Percentiles rank a stretch among this genome's conserved stretches.
These are phyloP conservation scores for Microcebus ravelobensis DNA, from an alignment of 2,113 vertebrate species.

Conservation along the genomic window DNA sequence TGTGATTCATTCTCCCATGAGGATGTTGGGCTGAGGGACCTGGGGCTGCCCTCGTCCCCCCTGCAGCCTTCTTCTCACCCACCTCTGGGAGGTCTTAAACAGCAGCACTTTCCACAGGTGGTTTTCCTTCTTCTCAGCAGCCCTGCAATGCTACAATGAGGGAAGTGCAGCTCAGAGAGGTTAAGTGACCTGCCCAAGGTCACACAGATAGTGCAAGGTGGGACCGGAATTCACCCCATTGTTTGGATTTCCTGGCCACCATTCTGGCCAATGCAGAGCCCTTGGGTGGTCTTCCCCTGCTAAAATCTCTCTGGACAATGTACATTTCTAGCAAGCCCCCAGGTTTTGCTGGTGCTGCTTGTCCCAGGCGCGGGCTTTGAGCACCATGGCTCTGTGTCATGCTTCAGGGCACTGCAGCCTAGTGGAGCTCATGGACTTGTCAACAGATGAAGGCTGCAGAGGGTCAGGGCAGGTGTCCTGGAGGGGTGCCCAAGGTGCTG, in stretches of 20 bases:
- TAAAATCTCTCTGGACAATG: not conserved
- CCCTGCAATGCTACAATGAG: not conserved
- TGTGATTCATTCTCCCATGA: not conserved
- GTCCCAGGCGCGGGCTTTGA: not conserved
- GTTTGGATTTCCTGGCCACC: not conserved
- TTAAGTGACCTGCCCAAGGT: not conserved
- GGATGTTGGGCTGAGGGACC: not conserved
- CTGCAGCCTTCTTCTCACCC: not conserved
- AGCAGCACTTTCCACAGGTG: not conserved
- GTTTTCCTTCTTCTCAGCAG: not conserved
- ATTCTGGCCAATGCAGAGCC: not conserved
- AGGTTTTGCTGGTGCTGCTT: not conserved
- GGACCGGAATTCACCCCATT: not conserved
- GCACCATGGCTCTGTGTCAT: not conserved
- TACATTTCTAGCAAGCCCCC: not conserved
- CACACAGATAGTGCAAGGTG: not conserved
- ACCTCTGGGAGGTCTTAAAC: not conserved
- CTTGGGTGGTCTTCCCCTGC: not conserved
- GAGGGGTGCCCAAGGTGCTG: not conserved
- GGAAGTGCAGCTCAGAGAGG: not conserved
- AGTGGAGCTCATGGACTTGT: fast-evolving
- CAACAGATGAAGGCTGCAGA: fast-evolving
- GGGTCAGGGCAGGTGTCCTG: not conserved
- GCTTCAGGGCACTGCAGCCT: not conserved
- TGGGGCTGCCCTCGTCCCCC: not conserved